These are phyloP conservation scores for Misgurnus mizolepis DNA, from an alignment of 2,113 vertebrate genomes.

Conservation along the genomic window DNA sequence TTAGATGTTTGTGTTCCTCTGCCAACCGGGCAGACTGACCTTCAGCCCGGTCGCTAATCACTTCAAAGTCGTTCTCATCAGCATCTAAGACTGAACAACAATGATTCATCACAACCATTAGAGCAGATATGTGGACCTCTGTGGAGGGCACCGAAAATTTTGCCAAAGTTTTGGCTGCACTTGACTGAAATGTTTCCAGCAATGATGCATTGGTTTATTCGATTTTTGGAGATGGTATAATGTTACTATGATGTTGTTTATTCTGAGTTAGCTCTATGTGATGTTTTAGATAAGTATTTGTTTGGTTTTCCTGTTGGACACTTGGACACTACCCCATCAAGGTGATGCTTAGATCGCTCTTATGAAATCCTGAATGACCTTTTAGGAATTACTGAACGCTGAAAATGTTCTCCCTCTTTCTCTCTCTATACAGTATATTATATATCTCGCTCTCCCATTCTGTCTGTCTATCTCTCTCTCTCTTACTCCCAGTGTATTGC, in stretches of 20 bases:
- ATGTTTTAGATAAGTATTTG: neutral
- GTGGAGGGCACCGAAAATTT: neutral
- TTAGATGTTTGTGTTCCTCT: conserved; percentile 25
- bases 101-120: neutral
- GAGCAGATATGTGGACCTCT: neutral
- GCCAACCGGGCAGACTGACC: conserved; percentile 13
- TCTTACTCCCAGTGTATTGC: neutral
- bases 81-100: conserved; percentile 10
- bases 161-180: no score
- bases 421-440: neutral
- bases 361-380: neutral
- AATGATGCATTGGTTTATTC: no score
- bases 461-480: neutral
- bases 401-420: neutral
- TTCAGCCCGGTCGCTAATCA: conserved; percentile 22
- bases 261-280: neutral
- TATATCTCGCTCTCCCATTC: neutral
- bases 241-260: no score
- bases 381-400: neutral
- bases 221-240: no score
- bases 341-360: neutral
- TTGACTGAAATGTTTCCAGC: no score
- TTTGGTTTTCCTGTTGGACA: neutral
- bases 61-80: conserved; percentile 38
- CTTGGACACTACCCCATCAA: neutral